Percentiles rank a stretch among this genome's conserved stretches.
Evolutionary conservation across 2,113 vertebrate species (phyloP).

Genomic region (Eclectus roratus): DNA sequence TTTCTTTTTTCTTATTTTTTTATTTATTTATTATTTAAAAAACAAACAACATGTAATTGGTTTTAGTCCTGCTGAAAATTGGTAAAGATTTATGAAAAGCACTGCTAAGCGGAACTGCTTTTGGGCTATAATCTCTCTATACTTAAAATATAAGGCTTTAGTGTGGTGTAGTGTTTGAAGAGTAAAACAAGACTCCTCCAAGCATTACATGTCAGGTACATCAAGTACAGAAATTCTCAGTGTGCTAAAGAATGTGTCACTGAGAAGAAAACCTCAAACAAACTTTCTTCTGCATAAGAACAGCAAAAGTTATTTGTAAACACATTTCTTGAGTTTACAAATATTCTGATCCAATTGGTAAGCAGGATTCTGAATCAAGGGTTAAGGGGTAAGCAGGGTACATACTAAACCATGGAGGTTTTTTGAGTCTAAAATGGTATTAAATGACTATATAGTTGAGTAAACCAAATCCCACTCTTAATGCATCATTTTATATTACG

Average conservation of each 20-base stretch:
- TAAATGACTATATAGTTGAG: not conserved
- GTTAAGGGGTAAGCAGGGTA: not conserved
- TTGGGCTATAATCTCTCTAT: not conserved
- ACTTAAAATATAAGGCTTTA: not conserved
- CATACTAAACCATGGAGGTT: not conserved
- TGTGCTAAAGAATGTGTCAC: not conserved
- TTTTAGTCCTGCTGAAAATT: constrained; percentile 41
- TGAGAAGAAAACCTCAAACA: not conserved
- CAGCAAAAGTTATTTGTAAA: not conserved
- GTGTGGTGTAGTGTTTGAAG: not conserved
- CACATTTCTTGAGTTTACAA: not conserved
- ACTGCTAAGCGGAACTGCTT: not conserved
- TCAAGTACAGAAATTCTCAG: not conserved
- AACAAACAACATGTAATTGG: not conserved
- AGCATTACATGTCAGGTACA: not conserved
- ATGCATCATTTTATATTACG: not conserved
- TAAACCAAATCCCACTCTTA: not conserved
- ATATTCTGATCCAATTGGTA: not conserved
- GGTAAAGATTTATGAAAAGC: not conserved
- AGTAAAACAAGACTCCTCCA: not conserved
- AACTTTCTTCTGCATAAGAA: not conserved
- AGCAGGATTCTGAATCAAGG: not conserved
- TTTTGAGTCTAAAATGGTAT: not conserved
- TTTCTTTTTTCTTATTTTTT: not conserved
- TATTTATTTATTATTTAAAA: not conserved